Evolutionary conservation across 64 coral and sea anemone species (phyloP), one percentile per base, ranked within the genome.

Genomic region (Anthopleura sola): DNA sequence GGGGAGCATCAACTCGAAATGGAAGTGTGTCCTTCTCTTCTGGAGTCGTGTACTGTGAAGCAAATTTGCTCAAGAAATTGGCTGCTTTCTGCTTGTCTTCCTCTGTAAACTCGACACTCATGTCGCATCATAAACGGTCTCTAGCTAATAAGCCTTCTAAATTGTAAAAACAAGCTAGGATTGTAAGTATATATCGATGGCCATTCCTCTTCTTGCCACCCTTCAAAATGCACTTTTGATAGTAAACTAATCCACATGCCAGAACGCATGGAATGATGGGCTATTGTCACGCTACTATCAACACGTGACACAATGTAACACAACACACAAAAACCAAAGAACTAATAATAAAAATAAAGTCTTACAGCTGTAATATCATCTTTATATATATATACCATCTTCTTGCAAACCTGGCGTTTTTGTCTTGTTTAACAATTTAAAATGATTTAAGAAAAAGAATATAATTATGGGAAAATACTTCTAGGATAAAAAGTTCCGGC

Each of bases 71-170:
- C 39, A 97, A 58, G 85, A 90, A 97, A 82, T 87, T 78, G 0
- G 74, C 12, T 24, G 94, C 81, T 60, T 89, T 49, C 3, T 29
- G 84, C 71, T 54, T 36, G 32, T 97, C 94, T 75, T 92, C 87
- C 44, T 92, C 84, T 32, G 90, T 92, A 79, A 97, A 92, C 69
- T 86, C 62, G 37, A 93, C 86, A 84, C 90, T 90, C 94, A 97
- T 97, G 75, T 68, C 84, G 69, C 60, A 78, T 56, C 60, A 78
- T 91, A 78, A 10, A 78, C 31, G 64, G 24, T 3, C 0, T 79
- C 19, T 44, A 7, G 6, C 36, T 33, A 24, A 6, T 20, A 24
- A 23, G 36, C 71, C 75, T 64, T 86, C 48, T 36, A 86, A 54
- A 38, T 44, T 44, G 17, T 33, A 48, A 79, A 79, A 79, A 44